Percentiles rank a stretch among this genome's conserved stretches.
Evolutionary conservation across 2,888 invertebrate genomes (phyloP).

Genomic region (Hipparchia semele): DNA sequence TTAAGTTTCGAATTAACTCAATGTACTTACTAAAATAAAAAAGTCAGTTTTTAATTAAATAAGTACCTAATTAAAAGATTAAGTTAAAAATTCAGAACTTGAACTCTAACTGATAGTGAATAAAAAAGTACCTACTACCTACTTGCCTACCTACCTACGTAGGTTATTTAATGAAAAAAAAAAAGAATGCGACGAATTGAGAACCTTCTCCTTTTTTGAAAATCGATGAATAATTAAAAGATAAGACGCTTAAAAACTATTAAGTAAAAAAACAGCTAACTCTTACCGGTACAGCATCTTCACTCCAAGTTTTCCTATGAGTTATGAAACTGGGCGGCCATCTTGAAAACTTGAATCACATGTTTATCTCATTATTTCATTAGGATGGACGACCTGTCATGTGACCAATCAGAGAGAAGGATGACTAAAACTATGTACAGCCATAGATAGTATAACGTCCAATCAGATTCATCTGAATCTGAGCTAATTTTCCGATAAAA

Average conservation of each 20-base stretch:
- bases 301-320: slow-evolving; percentile 55
- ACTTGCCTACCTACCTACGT: no score
- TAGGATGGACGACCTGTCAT: slow-evolving; percentile 61
- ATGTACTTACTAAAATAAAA: no score
- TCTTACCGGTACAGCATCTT: slow-evolving; percentile 59
- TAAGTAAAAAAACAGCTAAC: slow-evolving; percentile 27
- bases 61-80: no score
- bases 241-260: background rate
- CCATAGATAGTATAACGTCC: slow-evolving; percentile 47
- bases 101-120: no score
- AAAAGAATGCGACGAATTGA: no score
- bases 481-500: slow-evolving; percentile 41
- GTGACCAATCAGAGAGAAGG: slow-evolving; percentile 71
- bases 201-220: no score
- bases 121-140: no score
- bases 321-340: slow-evolving; percentile 66
- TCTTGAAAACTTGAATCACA: slow-evolving; percentile 79
- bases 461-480: slow-evolving; percentile 47
- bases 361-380: slow-evolving; percentile 65
- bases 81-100: no score
- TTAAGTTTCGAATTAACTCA: no score
- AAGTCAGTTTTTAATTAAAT: no score
- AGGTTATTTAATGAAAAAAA: no score
- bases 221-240: no score
- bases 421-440: slow-evolving; percentile 51